Conservation (phyloP, 1,140 invertebrate genomes). For the Drosophila repleta region DNA sequence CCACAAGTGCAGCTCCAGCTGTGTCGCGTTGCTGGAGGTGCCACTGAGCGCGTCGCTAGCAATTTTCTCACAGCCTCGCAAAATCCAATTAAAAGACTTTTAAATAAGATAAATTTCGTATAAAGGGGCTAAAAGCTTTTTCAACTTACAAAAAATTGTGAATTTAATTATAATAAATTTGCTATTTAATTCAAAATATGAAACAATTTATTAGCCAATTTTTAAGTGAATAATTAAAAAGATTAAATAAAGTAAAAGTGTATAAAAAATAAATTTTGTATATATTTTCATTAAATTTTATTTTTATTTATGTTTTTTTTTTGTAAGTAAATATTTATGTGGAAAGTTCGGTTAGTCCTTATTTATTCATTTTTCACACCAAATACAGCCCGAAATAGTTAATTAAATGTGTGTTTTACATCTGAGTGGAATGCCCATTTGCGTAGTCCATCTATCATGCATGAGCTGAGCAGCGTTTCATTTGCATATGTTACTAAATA, state of each 20-base stretch:
- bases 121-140: conserved; percentile 6
- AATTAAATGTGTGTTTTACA: not conserved
- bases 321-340: not conserved
- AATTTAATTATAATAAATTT: not conserved
- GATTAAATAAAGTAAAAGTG: no score
- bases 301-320: not conserved
- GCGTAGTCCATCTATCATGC: conserved; percentile 60
- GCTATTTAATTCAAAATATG: not conserved
- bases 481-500: conserved; percentile 36
- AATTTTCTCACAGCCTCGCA: conserved; percentile 12
- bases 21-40: conserved; percentile 30
- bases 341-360: no score
- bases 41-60: conserved; percentile 9
- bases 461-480: conserved; percentile 43
- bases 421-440: conserved; percentile 2
- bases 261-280: no score
- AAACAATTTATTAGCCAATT: not conserved
- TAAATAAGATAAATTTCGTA: conserved; percentile 9
- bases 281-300: not conserved
- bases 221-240: no score
- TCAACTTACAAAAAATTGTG: not conserved
- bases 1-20: conserved; percentile 39
- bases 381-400: no score
- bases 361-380: no score
- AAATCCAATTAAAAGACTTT: conserved; percentile 34